Conservation (phyloP, 2,113 vertebrate species). For the Malurus elegans region DNA sequence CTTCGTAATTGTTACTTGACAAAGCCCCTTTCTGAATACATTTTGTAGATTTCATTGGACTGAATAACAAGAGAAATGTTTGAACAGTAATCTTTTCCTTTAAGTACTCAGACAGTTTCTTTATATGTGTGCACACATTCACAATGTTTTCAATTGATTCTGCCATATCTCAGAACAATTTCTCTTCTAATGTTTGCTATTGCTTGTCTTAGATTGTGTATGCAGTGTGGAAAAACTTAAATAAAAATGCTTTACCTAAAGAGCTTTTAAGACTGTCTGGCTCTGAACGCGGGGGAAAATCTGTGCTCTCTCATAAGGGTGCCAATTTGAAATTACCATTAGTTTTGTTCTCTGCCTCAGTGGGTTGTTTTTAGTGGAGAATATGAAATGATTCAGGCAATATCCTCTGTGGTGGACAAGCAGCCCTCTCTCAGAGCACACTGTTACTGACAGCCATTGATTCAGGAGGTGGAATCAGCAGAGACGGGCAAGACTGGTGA, state of each 20-base stretch:
- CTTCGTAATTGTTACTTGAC: neutral
- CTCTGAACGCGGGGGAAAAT: neutral
- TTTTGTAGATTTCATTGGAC: neutral
- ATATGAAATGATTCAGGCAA: neutral
- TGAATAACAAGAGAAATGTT: conserved; percentile 1
- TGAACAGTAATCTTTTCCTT: conserved; percentile 13
- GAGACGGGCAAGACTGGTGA: neutral
- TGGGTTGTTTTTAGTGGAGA: neutral
- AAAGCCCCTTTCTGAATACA: neutral
- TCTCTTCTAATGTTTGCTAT: neutral
- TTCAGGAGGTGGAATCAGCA: neutral
- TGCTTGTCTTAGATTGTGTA: neutral
- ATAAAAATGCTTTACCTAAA: neutral
- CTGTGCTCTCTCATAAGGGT: neutral
- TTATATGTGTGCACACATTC: neutral
- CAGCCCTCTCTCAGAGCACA: neutral
- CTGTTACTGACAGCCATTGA: neutral
- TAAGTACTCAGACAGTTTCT: neutral
- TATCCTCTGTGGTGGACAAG: neutral
- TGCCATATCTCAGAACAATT: neutral
- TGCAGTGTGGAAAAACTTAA: neutral
- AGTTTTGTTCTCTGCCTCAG: neutral
- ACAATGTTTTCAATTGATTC: neutral
- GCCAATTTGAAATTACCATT: neutral
- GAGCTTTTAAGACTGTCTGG: neutral